Percentiles rank a stretch among this genome's conserved stretches.
These are phyloP conservation scores for Synergus laeviventris DNA, from an alignment of 2,888 invertebrate genomes.

Conservation along the genomic window DNA sequence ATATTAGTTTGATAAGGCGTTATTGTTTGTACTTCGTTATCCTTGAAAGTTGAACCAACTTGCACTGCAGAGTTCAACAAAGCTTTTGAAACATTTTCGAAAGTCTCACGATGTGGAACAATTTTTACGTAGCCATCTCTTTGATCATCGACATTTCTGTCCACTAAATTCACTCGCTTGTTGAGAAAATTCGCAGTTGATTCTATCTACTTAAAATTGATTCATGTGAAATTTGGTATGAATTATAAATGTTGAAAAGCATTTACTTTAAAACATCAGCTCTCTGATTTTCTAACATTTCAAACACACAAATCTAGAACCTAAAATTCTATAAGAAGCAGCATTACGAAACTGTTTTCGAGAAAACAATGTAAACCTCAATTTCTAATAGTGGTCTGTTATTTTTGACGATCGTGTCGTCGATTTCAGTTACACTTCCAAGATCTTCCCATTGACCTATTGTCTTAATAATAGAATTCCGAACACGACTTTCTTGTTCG, in stretches of 20 bases:
- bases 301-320: background rate
- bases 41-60: slow-evolving; percentile 77
- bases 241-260: background rate
- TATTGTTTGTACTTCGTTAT: slow-evolving; percentile 82
- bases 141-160: slow-evolving; percentile 79
- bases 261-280: background rate
- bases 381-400: slow-evolving; percentile 81
- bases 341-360: background rate
- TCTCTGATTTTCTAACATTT: background rate
- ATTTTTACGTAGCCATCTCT: slow-evolving; percentile 85
- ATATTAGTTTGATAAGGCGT: slow-evolving; percentile 83
- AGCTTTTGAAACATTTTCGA: slow-evolving; percentile 78
- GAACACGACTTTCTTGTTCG: slow-evolving; percentile 66
- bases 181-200: slow-evolving; percentile 58
- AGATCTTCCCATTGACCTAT: slow-evolving; percentile 79
- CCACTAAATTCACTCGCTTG: slow-evolving; percentile 76
- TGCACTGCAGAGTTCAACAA: slow-evolving; percentile 80
- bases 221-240: background rate
- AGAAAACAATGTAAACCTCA: slow-evolving; percentile 79
- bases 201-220: slow-evolving; percentile 3
- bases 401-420: slow-evolving; percentile 77
- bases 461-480: slow-evolving; percentile 79
- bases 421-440: slow-evolving; percentile 83
- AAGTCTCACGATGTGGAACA: slow-evolving; percentile 77
- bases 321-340: background rate